phyloP scores from a whole-genome alignment of 1,140 invertebrate species.

The Dreissena polymorpha region DNA sequence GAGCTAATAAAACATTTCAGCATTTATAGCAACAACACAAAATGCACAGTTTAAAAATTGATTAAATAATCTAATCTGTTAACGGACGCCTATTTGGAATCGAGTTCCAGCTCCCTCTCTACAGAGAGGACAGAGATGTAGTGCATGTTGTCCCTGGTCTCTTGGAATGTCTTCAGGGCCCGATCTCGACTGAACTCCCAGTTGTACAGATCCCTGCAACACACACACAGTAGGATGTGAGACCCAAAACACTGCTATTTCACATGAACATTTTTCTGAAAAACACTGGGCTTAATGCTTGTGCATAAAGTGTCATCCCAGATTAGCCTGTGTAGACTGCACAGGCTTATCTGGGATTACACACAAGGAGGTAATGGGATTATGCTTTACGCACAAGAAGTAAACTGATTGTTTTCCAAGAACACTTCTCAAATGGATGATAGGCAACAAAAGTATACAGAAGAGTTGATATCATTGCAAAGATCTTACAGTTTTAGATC shows the following conservation, averaged over 20 bases:
- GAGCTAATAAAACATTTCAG: no score
- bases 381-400: not conserved
- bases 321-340: no score
- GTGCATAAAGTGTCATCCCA: no score
- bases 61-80: no score
- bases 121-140: constrained; percentile 5
- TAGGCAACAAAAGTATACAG: not conserved
- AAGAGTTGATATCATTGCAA: no score
- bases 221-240: not conserved
- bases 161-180: constrained; percentile 32
- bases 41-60: no score
- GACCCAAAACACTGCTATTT: not conserved
- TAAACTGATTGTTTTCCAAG: no score
- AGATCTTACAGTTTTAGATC: no score
- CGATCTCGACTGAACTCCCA: constrained; percentile 25
- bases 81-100: no score
- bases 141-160: constrained; percentile 39
- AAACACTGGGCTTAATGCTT: not conserved
- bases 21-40: no score
- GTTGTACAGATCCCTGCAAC: constrained; percentile 50
- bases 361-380: not conserved
- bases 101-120: no score
- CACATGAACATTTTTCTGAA: not conserved
- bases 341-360: no score
- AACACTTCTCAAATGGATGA: not conserved